phyloP scores from a whole-genome alignment of 2,888 invertebrate species.

The Eudasyphora cyanicolor region DNA sequence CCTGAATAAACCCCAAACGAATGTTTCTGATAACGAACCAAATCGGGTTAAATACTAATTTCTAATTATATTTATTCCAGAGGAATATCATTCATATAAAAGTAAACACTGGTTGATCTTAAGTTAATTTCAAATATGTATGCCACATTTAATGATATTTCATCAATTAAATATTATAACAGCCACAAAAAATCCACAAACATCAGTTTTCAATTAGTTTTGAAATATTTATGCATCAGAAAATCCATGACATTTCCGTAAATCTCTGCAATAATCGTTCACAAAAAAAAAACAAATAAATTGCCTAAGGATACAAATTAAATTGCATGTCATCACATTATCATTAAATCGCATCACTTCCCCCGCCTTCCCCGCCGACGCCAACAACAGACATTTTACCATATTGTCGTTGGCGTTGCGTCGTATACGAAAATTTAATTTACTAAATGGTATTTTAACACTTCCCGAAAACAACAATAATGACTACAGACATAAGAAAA shows the following conservation, averaged over 20 bases:
- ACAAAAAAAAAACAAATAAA: conserved; percentile 43
- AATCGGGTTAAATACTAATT: no score
- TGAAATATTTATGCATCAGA: neutral
- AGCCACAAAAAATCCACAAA: neutral
- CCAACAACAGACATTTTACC: conserved; percentile 13
- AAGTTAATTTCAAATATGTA: no score
- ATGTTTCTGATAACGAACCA: no score
- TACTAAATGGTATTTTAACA: conserved; percentile 58
- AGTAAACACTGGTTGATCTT: no score
- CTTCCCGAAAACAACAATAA: no score
- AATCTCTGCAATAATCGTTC: conserved; percentile 19
- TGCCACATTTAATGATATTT: no score
- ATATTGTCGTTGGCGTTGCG: conserved; percentile 37
- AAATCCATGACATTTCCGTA: conserved; percentile 38
- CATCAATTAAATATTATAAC: no score
- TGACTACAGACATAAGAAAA: no score
- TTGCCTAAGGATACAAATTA: conserved; percentile 51
- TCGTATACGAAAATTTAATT: conserved; percentile 56
- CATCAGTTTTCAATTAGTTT: neutral
- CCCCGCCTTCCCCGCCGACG: neutral
- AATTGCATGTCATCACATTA: conserved; percentile 59
- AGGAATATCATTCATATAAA: no score
- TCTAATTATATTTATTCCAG: no score
- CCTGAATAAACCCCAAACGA: no score
- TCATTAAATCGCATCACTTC: conserved; percentile 31